These are phyloP conservation scores for Athripsodes cinereus DNA, from an alignment of 2,888 invertebrate genomes.

Conservation along the genomic window DNA sequence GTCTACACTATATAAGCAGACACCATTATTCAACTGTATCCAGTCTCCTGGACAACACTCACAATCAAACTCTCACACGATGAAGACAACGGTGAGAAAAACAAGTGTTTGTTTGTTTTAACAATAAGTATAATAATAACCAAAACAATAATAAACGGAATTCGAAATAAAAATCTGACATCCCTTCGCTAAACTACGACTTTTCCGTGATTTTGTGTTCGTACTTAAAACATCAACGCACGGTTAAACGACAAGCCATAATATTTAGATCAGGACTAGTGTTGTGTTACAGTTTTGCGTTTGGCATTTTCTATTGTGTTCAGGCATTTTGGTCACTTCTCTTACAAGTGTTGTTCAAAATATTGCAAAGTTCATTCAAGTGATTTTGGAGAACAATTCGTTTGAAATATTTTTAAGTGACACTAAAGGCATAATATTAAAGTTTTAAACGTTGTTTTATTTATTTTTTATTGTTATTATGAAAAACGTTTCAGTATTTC, in stretches of 20 bases:
- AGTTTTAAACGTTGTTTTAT: no score
- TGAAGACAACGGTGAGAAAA: constrained; percentile 27
- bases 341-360: no score
- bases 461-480: no score
- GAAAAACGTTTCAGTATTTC: no score
- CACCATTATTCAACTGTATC: constrained; percentile 43
- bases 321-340: no score
- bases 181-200: not conserved
- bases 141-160: not conserved
- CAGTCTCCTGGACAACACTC: constrained; percentile 27
- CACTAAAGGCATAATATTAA: no score
- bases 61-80: constrained; percentile 12
- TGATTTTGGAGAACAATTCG: no score
- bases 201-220: not conserved
- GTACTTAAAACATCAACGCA: not conserved
- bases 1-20: constrained; percentile 53
- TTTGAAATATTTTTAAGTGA: no score
- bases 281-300: no score
- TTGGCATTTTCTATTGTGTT: no score
- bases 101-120: not conserved
- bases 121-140: not conserved
- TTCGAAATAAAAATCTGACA: not conserved
- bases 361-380: no score
- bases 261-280: not conserved
- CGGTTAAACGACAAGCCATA: not conserved